Conservation (phyloP, 2,113 vertebrate genomes). For the Lampris incognitus region DNA sequence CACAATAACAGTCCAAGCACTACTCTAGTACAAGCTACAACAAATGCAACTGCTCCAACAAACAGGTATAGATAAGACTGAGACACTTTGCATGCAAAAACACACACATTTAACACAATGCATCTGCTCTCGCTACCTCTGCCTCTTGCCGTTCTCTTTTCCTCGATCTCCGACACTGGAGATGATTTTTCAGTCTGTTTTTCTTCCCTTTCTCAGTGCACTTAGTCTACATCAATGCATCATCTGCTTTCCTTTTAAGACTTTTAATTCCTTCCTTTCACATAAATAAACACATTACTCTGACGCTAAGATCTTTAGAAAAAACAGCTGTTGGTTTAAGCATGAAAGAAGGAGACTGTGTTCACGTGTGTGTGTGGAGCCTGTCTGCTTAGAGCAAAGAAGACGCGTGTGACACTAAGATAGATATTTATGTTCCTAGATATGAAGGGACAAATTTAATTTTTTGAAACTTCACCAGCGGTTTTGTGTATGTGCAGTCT, state of each 20-base stretch:
- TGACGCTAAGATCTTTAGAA: constrained; percentile 9
- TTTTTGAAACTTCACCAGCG: too few species aligned
- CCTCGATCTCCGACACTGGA: neutral
- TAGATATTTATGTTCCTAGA: too few species aligned
- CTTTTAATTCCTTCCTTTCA: neutral
- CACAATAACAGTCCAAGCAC: constrained; percentile 41
- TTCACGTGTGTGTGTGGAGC: neutral
- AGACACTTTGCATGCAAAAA: neutral
- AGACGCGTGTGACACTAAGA: neutral
- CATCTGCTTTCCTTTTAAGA: constrained; percentile 17
- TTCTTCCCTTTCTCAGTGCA: neutral
- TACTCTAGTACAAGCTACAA: constrained; percentile 25
- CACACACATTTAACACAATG: constrained; percentile 1
- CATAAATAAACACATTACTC: too few species aligned
- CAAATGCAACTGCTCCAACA: constrained; percentile 4
- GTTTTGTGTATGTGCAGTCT: too few species aligned
- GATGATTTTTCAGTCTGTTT: neutral
- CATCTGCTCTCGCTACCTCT: neutral
- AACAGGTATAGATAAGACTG: neutral
- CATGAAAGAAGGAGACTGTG: constrained; percentile 6
- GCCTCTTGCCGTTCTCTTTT: neutral
- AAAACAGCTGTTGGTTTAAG: constrained; percentile 38
- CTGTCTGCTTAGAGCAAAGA: neutral
- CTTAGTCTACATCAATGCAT: constrained; percentile 9
- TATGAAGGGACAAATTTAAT: too few species aligned